Percentiles rank a stretch among this genome's conserved stretches.
Evolutionary conservation across 2,113 vertebrate species (phyloP).

Genomic region (Calidris pugnax): DNA sequence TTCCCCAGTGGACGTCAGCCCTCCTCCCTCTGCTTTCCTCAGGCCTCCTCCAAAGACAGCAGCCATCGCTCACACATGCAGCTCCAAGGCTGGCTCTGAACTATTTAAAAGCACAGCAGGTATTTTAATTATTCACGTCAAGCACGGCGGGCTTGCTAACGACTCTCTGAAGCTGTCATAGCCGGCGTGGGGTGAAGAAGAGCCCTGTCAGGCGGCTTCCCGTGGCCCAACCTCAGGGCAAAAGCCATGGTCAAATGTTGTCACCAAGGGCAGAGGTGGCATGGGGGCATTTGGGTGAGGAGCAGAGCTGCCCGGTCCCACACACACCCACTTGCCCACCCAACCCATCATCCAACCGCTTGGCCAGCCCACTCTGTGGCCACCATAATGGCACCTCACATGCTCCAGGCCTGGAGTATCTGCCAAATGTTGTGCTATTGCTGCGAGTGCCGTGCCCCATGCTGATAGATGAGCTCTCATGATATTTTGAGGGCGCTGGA

Average conservation of each 20-base stretch:
- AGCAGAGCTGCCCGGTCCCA: accelerated
- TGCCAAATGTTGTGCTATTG: background rate
- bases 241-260: background rate
- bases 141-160: background rate
- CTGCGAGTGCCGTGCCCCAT: background rate
- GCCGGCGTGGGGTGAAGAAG: background rate
- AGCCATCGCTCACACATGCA: background rate
- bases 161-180: background rate
- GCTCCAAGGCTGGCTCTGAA: constrained; percentile 42
- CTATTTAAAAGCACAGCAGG: constrained; percentile 63
- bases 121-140: constrained; percentile 65
- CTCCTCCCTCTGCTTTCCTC: background rate
- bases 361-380: background rate
- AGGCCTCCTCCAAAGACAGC: constrained; percentile 10
- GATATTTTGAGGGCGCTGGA: constrained; percentile 1
- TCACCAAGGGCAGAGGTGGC: background rate
- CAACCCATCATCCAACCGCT: background rate
- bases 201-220: background rate
- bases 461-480: background rate
- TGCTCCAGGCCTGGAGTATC: background rate
- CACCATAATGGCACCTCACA: background rate
- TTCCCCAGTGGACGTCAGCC: background rate
- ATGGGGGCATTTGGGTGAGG: accelerated
- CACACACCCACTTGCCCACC: background rate
- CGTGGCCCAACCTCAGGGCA: background rate